These are phyloP conservation scores for Microctonus brassicae DNA, from an alignment of 2,888 invertebrate species.

Conservation along the genomic window DNA sequence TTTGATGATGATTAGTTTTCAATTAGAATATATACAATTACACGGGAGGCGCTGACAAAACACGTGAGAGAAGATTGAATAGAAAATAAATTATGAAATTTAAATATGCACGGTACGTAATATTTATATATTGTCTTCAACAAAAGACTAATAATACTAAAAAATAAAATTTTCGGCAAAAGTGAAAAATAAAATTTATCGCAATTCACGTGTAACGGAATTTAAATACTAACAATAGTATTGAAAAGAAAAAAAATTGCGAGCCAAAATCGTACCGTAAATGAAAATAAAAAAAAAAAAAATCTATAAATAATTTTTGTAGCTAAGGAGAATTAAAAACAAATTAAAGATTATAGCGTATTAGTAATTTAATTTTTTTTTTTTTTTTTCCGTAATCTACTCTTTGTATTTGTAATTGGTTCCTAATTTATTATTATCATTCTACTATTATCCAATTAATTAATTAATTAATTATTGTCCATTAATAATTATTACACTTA, in stretches of 20 bases:
- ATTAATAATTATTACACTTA: slow-evolving; percentile 49
- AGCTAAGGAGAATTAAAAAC: slow-evolving; percentile 20
- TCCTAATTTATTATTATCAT: slow-evolving; percentile 68
- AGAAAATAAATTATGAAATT: neutral
- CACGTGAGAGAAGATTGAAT: neutral
- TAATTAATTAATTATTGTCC: slow-evolving; percentile 56
- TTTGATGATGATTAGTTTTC: neutral
- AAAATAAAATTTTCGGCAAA: neutral
- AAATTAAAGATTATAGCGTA: slow-evolving; percentile 38
- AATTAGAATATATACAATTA: neutral
- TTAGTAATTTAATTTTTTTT: slow-evolving; percentile 46
- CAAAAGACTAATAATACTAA: neutral
- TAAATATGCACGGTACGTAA: neutral
- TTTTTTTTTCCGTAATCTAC: neutral
- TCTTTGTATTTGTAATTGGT: slow-evolving; percentile 66
- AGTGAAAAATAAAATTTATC: neutral
- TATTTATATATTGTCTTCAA: neutral
- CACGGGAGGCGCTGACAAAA: neutral
- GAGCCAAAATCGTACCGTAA: slow-evolving; percentile 41
- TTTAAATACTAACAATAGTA: slow-evolving; percentile 19
- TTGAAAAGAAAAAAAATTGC: slow-evolving; percentile 36
- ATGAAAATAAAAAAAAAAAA: slow-evolving; percentile 28
- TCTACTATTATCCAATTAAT: slow-evolving; percentile 58
- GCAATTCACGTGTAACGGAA: neutral
- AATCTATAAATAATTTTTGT: too few relatives aligned